A percentile compares a stretch with the other conserved stretches of the same genome.
These are phyloP conservation scores for Brachionus calyciflorus DNA, from an alignment of 1,140 invertebrate species.

Conservation along the genomic window DNA sequence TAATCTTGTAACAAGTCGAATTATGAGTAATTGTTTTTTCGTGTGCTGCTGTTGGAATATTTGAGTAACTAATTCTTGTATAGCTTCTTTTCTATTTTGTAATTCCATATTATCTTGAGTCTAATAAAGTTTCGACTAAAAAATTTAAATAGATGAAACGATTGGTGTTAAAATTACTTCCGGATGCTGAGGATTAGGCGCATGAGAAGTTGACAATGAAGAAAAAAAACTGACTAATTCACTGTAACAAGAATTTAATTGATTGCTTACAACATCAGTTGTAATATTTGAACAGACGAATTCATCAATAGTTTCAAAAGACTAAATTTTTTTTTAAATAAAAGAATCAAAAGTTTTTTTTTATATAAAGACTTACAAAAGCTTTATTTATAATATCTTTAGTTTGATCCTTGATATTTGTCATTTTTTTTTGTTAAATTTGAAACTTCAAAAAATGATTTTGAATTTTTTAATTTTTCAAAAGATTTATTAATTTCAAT, in stretches of 20 bases:
- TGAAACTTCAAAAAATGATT: too few species aligned
- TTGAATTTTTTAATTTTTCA: too few species aligned
- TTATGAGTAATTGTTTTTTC: slow-evolving; percentile 16
- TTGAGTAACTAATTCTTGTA: slow-evolving; percentile 9
- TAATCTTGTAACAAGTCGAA: background rate
- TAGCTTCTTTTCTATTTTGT: background rate
- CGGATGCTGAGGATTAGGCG: background rate
- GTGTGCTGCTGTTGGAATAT: slow-evolving; percentile 32
- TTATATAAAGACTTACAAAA: background rate
- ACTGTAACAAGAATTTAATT: slow-evolving; percentile 20
- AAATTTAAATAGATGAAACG: background rate
- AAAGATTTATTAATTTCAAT: too few species aligned
- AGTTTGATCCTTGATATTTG: background rate
- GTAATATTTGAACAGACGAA: background rate
- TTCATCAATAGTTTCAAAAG: slow-evolving; percentile 30
- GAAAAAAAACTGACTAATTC: background rate
- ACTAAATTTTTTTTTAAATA: too few species aligned
- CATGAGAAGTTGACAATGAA: background rate
- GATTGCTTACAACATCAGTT: background rate
- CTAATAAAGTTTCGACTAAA: background rate
- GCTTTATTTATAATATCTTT: slow-evolving; percentile 21
- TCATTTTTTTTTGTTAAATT: slow-evolving; percentile 34
- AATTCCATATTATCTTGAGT: background rate
- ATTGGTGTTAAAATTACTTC: background rate
- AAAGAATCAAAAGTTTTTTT: background rate